Evolutionary conservation across 2,113 vertebrate species (phyloP), one percentile per base, ranked within the genome.

Genomic region (Phaethon lepturus): DNA sequence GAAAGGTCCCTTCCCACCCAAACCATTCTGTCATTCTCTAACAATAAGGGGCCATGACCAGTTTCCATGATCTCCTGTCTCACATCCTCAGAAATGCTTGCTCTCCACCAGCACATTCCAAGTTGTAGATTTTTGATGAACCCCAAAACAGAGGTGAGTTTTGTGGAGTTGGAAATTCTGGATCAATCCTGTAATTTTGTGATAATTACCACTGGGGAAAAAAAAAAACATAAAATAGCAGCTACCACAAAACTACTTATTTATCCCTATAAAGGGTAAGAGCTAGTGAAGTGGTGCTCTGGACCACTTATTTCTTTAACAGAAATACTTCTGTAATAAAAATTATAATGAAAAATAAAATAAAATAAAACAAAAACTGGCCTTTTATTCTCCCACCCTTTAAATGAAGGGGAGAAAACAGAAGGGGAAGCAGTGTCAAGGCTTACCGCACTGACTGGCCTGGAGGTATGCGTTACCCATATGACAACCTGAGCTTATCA

Each of bases 401-500:
- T 66, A 45, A 81, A 49, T 44, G 15, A 82, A 86, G 25, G 23
- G 5, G 5, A 55, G 33, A 50, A 59, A 77, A 52, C 33, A n/a
- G 40, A 20, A 56, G 60, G 29, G 12, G 42, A 29, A 28, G 18
- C 33, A 3, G 20, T 14, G 40, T n/a, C 64, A 23, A 56, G 38
- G 79, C 35, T 31, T 24, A 44, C n/a, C 2, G 8, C 67, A 25
- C 50, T 13, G 10, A 16, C 42, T 83, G 77, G 77, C 93, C 68
- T 66, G 71, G 47, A 90, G 88, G 56, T 18, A 42, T 22, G 17
- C 31, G 26, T 78, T 83, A 89, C 83, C 91, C 73, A 6, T 25
- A 18, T 75, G 93, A 95, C 92, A 95, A 78, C 20, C 74, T 64
- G 69, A 90, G 79, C 67, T 96, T 91, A 90, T 96, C 97, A 82